Percentiles rank a stretch among this genome's conserved stretches.
Conservation (phyloP, 2,113 vertebrate genomes). For the Channa argus region DNA sequence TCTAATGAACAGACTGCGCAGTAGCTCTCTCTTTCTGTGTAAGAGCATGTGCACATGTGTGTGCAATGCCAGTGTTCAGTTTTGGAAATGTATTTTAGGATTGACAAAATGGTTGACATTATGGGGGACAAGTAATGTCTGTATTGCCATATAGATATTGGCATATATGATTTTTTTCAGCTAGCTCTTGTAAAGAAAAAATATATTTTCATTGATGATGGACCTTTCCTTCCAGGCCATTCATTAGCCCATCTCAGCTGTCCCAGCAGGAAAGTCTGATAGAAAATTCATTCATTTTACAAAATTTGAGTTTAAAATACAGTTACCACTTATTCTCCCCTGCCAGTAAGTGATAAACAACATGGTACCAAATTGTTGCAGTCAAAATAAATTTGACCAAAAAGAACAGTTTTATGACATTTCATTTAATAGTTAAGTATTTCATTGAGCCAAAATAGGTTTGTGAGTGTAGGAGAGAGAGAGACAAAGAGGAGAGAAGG, state of each 20-base stretch:
- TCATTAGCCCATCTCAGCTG: no score
- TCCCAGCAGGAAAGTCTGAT: no score
- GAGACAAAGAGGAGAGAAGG: background rate
- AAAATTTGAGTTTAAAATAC: background rate
- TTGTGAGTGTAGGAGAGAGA: constrained; percentile 18
- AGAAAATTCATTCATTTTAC: no score
- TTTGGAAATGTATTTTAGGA: constrained; percentile 1
- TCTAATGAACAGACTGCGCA: constrained; percentile 71
- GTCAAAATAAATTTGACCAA: constrained; percentile 42
- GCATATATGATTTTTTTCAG: constrained; percentile 24
- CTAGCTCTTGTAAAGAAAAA: constrained; percentile 13
- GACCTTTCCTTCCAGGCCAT: no score
- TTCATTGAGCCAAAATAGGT: constrained; percentile 57
- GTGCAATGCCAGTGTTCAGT: constrained; percentile 18
- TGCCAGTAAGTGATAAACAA: constrained; percentile 44
- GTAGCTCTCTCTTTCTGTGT: constrained; percentile 21
- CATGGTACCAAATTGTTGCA: constrained; percentile 49
- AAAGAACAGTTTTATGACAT: constrained; percentile 52
- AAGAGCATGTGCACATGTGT: constrained; percentile 28
- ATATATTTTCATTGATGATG: no score
- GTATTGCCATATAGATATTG: background rate
- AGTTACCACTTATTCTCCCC: constrained; percentile 9
- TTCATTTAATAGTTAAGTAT: constrained; percentile 58
- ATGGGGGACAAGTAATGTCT: background rate
- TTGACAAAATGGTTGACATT: constrained; percentile 18